Evolutionary conservation across 2,113 vertebrate species (phyloP), one percentile per base, ranked within the genome.

Genomic region (Mus pahari): DNA sequence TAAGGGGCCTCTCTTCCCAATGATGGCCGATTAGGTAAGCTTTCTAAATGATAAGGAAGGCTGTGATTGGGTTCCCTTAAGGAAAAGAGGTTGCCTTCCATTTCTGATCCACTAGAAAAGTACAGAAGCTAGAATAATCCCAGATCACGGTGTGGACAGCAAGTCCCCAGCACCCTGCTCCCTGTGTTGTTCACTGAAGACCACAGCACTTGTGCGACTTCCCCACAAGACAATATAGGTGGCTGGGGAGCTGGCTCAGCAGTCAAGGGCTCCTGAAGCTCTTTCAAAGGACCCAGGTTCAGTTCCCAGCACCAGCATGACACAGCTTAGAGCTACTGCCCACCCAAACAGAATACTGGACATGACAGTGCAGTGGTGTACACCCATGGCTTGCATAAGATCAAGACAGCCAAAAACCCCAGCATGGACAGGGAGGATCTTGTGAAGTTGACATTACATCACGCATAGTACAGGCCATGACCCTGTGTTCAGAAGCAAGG

Each of bases 1-100:
- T n/a, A n/a, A n/a, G n/a, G n/a, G n/a, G n/a, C n/a, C n/a, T n/a
- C n/a, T n/a, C n/a, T n/a, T n/a, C n/a, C n/a, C n/a, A n/a, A n/a
- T n/a, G n/a, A n/a, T n/a, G n/a, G n/a, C n/a, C n/a, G n/a, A n/a
- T n/a, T n/a, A n/a, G 74, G 22, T 7, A 75, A 66, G 20, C 0
- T 58, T 87, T 75, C 53, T 83, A 70, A 53, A 53, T 7, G 58
- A 58, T 36, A 10, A 1, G 31, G 24, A 1, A 58, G 84, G 26
- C 4, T 90, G 58, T 74, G 45, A 81, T 45, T 55, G 12, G 26
- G 24, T 92, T 93, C 81, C 66, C 39, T 77, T 86, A 86, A 82
- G n/a, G 84, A 93, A 70, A 33, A 60, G 53, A 95, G 39, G 39
- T 0, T 66, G 19, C 33, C 58, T 89, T 94, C 68, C 14, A 86